These are phyloP conservation scores for Hydractinia echinata DNA, from an alignment of 30 jellyfish, hydroid and myxozoan species.

Conservation along the genomic window DNA sequence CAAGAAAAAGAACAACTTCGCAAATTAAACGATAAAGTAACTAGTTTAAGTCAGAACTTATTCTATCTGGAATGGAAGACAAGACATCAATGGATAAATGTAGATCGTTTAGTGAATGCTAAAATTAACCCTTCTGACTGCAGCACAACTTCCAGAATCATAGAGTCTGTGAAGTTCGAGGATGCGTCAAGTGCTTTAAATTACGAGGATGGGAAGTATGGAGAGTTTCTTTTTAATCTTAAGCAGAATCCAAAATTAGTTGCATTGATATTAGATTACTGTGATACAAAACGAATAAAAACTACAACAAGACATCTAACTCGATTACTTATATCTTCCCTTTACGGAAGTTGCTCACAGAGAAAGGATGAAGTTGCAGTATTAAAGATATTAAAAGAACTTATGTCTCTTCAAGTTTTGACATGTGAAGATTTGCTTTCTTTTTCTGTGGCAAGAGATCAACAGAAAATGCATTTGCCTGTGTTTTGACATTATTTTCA, in stretches of 20 bases:
- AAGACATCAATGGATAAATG: constrained; percentile 82
- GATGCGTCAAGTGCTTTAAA: constrained; percentile 76
- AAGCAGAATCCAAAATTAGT: constrained; percentile 63
- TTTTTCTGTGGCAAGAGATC: constrained; percentile 81
- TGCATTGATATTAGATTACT: constrained; percentile 53
- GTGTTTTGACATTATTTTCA: constrained; percentile 56
- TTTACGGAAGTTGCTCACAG: constrained; percentile 79
- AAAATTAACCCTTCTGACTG: constrained; percentile 84
- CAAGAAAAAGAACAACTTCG: constrained; percentile 81
- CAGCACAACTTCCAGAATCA: constrained; percentile 60
- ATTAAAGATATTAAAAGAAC: constrained; percentile 41
- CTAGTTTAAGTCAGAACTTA: constrained; percentile 53
- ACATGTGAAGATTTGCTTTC: constrained; percentile 49
- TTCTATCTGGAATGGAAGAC: constrained; percentile 84
- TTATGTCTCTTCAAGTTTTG: constrained; percentile 59
- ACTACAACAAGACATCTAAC: constrained; percentile 41
- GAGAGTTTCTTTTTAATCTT: constrained; percentile 64
- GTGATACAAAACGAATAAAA: constrained; percentile 56
- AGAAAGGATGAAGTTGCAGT: constrained; percentile 68
- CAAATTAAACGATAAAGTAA: constrained; percentile 52
- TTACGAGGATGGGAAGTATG: constrained; percentile 76
- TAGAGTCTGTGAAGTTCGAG: constrained; percentile 62
- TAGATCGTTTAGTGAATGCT: constrained; percentile 75
- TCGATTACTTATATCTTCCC: constrained; percentile 48
- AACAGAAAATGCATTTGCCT: constrained; percentile 54